Conservation (phyloP, 1,140 invertebrate genomes). For the Gryon sp. region DNA sequence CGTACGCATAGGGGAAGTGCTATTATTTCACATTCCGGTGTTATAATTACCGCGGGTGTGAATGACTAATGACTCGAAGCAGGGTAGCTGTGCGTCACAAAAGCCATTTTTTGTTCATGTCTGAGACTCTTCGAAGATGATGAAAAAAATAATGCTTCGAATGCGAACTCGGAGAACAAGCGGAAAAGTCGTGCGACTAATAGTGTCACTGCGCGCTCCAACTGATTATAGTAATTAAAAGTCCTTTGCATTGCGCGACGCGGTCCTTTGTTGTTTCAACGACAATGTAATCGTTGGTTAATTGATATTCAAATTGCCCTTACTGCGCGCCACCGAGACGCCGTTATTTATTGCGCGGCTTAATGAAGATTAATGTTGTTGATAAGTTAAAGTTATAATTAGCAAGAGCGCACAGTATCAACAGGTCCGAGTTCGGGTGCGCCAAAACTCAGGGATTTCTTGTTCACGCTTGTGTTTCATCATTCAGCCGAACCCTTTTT, state of each 20-base stretch:
- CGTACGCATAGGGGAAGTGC: slow-evolving; percentile 61
- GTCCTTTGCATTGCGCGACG: slow-evolving; percentile 22
- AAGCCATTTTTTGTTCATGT: slow-evolving; percentile 50
- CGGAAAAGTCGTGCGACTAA: slow-evolving; percentile 51
- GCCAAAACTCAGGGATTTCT: no score
- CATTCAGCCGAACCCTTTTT: background rate
- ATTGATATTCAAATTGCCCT: slow-evolving; percentile 52
- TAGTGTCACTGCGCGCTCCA: slow-evolving; percentile 46
- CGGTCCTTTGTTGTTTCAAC: slow-evolving; percentile 37
- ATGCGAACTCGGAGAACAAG: slow-evolving; percentile 32
- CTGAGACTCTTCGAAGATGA: slow-evolving; percentile 50
- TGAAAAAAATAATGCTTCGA: slow-evolving; percentile 54
- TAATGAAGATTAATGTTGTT: slow-evolving; percentile 59
- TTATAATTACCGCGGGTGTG: slow-evolving; percentile 66
- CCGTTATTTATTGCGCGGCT: slow-evolving; percentile 47
- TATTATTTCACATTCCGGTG: slow-evolving; percentile 63
- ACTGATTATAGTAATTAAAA: slow-evolving; percentile 63
- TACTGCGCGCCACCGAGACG: slow-evolving; percentile 25
- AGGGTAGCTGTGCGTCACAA: slow-evolving; percentile 55
- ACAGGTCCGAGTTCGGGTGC: slow-evolving; percentile 36
- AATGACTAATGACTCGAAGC: slow-evolving; percentile 63
- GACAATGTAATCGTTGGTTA: slow-evolving; percentile 50
- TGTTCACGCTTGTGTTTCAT: no score
- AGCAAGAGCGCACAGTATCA: slow-evolving; percentile 33
- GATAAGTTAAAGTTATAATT: slow-evolving; percentile 57